Percentiles rank a stretch among this genome's conserved stretches.
Conservation (phyloP, 2,888 invertebrate genomes). For the Conomelus anceps region DNA sequence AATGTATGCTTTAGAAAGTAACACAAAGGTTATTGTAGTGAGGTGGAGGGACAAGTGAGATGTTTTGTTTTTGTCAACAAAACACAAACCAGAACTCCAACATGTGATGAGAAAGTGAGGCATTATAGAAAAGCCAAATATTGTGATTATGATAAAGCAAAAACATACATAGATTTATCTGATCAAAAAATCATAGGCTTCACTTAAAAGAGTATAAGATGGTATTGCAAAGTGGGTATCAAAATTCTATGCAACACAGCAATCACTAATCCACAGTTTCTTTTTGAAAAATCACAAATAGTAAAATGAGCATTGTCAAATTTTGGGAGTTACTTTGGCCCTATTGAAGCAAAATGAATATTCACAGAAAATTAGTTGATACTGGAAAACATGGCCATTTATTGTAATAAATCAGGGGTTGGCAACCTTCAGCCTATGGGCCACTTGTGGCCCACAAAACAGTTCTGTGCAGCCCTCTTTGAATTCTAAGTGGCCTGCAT, state of each 20-base stretch:
- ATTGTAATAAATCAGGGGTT: not conserved
- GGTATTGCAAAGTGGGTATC: not conserved
- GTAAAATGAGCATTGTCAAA: not conserved
- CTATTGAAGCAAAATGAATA: not conserved
- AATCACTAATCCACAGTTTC: no score
- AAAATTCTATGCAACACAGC: no score
- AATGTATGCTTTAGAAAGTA: not conserved
- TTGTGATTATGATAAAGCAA: not conserved
- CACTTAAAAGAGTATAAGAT: not conserved
- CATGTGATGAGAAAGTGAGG: not conserved
- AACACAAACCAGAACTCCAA: not conserved
- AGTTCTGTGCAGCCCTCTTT: no score
- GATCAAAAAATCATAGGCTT: not conserved
- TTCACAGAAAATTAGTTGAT: not conserved
- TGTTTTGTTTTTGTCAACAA: constrained; percentile 5
- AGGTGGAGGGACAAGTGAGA: constrained; percentile 6
- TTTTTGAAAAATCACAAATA: not conserved
- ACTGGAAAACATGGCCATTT: not conserved
- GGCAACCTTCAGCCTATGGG: no score
- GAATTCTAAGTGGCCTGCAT: no score
- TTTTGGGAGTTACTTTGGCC: not conserved
- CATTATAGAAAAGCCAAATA: not conserved
- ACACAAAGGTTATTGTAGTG: not conserved
- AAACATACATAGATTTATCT: no score
- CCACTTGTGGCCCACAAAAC: no score